Evolutionary conservation across 2,888 invertebrate species (phyloP), one percentile per base, ranked within the genome.

Genomic region (Perizoma flavofasciatum): DNA sequence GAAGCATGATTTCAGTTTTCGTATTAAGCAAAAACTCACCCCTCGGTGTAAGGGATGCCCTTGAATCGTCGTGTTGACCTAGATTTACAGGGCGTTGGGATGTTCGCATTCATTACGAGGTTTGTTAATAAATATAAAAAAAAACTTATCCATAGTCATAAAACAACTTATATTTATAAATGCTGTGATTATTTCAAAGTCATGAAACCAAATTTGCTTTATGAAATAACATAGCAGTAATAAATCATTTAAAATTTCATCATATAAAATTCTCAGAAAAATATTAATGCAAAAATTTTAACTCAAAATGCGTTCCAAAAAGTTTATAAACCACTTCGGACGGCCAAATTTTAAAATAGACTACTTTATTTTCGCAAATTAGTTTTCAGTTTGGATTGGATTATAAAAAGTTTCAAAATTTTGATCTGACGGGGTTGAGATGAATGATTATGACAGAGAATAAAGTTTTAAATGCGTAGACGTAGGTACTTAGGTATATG

Each of bases 61-160:
- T 67, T 69, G 69, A 66, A 69, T 66, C 61, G 61, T 35, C 48
- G 57, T 40, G 64, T 67, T 69, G 69, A 69, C 69, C 69, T 53
- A 69, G 49, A 63, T 69, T 56, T 39, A 55, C 51, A 56, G 61
- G 65, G 61, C 58, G 63, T 51, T 48, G 63, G 60, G 61, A 57
- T 57, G 47, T 59, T 11, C 34, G 37, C 59, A 63, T 63, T 56
- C 63, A 61, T 61, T 64, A 63, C 46, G 46, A 33, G 44, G 51
- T 34, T 35, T 43, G 52, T 56, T 61, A 52, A 61, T 47, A 53
- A 35, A 50, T 34, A 6, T 43, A 39, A 41, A 52, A 37, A 45
- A 44, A 49, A 40, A 2, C 37, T 37, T 37, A 6, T 6, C 37
- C 4, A 1, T 6, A 7, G 37, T 6, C 45, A 53, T 47, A 57